Evolutionary conservation across 2,888 invertebrate species (phyloP).

Genomic region (Acanthosepion lycidas): DNA sequence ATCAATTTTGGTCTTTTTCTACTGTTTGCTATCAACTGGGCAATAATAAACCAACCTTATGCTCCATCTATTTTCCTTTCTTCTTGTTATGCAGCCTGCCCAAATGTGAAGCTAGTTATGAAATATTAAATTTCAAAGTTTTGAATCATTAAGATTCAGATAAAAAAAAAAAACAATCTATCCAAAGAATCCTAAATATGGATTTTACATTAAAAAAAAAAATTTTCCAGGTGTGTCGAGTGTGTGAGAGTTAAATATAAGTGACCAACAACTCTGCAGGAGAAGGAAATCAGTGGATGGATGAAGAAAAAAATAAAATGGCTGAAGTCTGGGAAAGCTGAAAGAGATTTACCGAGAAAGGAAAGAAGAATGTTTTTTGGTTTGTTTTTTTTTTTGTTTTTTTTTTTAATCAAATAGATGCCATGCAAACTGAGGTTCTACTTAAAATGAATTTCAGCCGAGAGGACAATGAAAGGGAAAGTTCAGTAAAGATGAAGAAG

Average conservation of each 20-base stretch:
- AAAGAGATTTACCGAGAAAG: neutral
- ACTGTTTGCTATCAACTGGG: too few relatives aligned
- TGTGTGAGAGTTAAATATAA: neutral
- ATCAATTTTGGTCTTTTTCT: too few relatives aligned
- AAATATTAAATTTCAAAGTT: too few relatives aligned
- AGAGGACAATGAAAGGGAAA: neutral
- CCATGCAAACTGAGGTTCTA: neutral
- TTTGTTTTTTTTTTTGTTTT: neutral
- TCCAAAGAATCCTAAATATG: too few relatives aligned
- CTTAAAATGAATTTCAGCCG: neutral
- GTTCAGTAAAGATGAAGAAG: neutral
- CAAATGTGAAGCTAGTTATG: too few relatives aligned
- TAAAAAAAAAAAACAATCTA: too few relatives aligned
- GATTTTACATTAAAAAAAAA: neutral
- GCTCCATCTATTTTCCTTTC: too few relatives aligned
- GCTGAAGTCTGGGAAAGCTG: neutral
- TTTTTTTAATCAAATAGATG: neutral
- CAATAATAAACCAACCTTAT: too few relatives aligned
- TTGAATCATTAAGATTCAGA: too few relatives aligned
- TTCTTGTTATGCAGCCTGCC: too few relatives aligned
- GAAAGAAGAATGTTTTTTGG: neutral
- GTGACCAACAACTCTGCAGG: neutral
- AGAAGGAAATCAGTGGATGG: neutral
- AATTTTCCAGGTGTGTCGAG: constrained; percentile 18
- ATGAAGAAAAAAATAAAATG: neutral